Evolutionary conservation across 2,113 vertebrate genomes (phyloP), one percentile per base, ranked within the genome.

Genomic region (Paramormyrops kingsleyae): DNA sequence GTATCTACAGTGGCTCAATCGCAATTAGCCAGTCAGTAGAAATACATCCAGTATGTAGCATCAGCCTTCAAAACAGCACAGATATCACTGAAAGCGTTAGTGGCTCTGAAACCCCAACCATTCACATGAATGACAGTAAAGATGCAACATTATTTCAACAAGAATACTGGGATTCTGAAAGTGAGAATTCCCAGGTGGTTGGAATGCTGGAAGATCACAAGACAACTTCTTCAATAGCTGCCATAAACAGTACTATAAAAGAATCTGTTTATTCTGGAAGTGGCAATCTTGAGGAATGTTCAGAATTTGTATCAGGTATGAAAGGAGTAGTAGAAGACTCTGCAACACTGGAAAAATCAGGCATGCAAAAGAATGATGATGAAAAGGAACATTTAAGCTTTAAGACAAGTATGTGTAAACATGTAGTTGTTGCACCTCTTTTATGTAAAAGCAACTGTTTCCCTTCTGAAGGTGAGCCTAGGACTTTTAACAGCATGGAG

Each of bases 1-100:
- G 93, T 89, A 94, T 93, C 90, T 77, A 83, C 88, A 91, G 86
- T 13, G 89, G 91, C 91, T 95, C 95, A 92, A 93, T 92, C 56
- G 90, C 92, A 91, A 90, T 93, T 80, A 94, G 93, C 89, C 89
- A 93, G 87, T 84, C 93, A n/a, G 86, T 91, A 87, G 93, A 92
- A 46, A 83, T 90, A 27, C 89, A 4, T 59, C 90, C 83, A 21
- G 17, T 87, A 85, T 93, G 91, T 24, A 92, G 46, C 88, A 92
- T 89, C 87, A 91, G 89, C 88, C 90, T 92, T 53, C 90, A 89
- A 2, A 91, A 83, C 86, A 92, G 92, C 89, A 87, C 89, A 19
- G 94, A 91, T 88, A 52, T 93, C 7, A 93, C 93, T 24, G 90
- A 91, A 83, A 88, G 85, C 87, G 87, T 83, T 1, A 90, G 90